A percentile compares a stretch with the other conserved stretches of the same genome.
Evolutionary conservation across 2,797 vertebrate genomes (phyloP).

Genomic region (Phataginus tetradactyla): DNA sequence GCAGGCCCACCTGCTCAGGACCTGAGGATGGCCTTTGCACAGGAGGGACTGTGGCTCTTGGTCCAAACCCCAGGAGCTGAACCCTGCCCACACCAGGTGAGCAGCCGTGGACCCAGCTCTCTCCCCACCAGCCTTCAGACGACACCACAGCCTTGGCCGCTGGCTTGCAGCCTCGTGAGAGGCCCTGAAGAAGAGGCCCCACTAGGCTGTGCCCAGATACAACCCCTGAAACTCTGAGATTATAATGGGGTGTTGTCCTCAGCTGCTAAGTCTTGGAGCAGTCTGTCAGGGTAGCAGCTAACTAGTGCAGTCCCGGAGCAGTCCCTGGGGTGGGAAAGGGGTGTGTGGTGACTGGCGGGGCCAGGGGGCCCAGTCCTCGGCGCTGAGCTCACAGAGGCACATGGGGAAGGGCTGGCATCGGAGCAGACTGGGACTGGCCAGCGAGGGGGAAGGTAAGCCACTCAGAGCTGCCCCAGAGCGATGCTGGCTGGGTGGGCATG

Average conservation of each 20-base stretch:
- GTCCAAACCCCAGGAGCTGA: background rate
- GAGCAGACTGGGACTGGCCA: too few relatives aligned
- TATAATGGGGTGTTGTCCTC: too few relatives aligned
- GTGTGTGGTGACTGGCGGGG: too few relatives aligned
- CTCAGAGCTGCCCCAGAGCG: fast-evolving
- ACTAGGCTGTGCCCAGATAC: background rate
- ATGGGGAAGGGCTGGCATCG: background rate
- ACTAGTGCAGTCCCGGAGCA: fast-evolving
- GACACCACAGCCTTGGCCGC: fast-evolving
- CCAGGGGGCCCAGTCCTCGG: fast-evolving
- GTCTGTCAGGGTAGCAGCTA: background rate
- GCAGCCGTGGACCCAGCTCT: too few relatives aligned
- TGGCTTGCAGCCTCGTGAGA: background rate
- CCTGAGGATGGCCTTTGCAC: background rate
- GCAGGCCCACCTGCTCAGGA: background rate
- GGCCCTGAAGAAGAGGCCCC: background rate
- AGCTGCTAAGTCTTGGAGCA: background rate
- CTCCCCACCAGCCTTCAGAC: background rate
- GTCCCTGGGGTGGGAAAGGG: fast-evolving
- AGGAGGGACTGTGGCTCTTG: too few relatives aligned
- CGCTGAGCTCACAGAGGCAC: too few relatives aligned
- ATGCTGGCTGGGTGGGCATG: too few relatives aligned
- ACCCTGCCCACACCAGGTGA: fast-evolving
- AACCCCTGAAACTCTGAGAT: too few relatives aligned
- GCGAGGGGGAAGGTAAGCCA: fast-evolving